A percentile compares a stretch with the other conserved stretches of the same genome.
Evolutionary conservation across 1,140 invertebrate species (phyloP).

Genomic region (Acyrthosiphon pisum): DNA sequence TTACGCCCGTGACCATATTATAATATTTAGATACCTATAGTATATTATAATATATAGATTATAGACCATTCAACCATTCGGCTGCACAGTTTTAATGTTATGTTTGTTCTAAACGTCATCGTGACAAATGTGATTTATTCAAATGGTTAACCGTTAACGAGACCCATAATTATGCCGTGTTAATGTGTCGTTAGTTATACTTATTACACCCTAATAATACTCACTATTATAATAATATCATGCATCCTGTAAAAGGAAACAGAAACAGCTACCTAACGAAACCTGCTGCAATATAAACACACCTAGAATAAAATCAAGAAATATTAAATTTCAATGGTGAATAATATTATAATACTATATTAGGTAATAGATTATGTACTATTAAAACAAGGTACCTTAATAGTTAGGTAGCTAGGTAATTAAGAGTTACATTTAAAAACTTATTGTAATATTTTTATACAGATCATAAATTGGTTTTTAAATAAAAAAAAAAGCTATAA

Average conservation of each 20-base stretch:
- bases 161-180: neutral
- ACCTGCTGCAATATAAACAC: neutral
- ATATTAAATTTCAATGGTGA: neutral
- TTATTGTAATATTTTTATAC: too few relatives aligned
- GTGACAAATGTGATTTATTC: neutral
- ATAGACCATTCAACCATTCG: neutral
- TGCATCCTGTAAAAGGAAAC: neutral
- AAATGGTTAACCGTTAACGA: neutral
- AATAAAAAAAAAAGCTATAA: too few relatives aligned
- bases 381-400: neutral
- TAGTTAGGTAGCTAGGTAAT: too few relatives aligned
- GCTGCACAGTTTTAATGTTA: neutral
- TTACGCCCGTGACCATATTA: too few relatives aligned
- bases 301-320: neutral
- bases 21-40: too few relatives aligned
- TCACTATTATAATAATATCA: neutral
- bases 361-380: neutral
- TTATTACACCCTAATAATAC: neutral
- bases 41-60: neutral
- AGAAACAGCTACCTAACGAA: neutral
- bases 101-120: neutral
- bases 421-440: too few relatives aligned
- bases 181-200: neutral
- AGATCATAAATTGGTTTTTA: too few relatives aligned
- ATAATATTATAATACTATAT: neutral